phyloP scores from a whole-genome alignment of 2,888 invertebrate species.

The Cryptus viduatorius region DNA sequence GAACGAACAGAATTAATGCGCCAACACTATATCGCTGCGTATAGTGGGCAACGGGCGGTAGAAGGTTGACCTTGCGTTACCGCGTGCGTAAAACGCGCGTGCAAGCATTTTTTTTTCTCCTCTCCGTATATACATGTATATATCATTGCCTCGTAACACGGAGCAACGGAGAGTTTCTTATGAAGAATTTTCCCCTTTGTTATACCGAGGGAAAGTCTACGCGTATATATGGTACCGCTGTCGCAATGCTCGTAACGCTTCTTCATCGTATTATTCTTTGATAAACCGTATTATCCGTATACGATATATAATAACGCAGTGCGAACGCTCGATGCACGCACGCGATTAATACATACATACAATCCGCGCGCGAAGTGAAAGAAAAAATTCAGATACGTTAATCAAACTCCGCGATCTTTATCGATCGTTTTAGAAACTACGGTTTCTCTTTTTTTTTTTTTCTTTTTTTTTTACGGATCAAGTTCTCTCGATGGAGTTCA shows the following conservation, averaged over 20 bases:
- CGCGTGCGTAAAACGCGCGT: constrained; percentile 62
- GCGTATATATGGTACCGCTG: too few species aligned
- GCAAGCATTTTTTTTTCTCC: constrained; percentile 54
- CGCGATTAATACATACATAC: constrained; percentile 43
- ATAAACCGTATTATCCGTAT: background rate
- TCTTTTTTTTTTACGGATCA: background rate
- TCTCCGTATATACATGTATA: background rate
- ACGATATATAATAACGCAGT: background rate
- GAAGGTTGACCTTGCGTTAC: constrained; percentile 58
- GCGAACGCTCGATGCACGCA: constrained; percentile 49
- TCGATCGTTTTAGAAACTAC: constrained; percentile 65
- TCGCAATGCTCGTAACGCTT: background rate
- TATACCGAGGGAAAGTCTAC: constrained; percentile 7
- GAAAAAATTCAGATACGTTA: constrained; percentile 36
- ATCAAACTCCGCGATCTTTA: constrained; percentile 64
- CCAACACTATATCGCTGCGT: constrained; percentile 56
- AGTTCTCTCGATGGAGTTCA: constrained; percentile 6
- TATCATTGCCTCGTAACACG: background rate
- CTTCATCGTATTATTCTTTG: constrained; percentile 1
- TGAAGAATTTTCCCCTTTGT: constrained; percentile 13
- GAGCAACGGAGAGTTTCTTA: background rate
- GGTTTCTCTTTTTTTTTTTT: constrained; percentile 59
- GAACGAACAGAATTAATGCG: constrained; percentile 62
- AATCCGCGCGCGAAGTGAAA: background rate
- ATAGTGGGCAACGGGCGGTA: constrained; percentile 27